Evolutionary conservation across 2,888 invertebrate species (phyloP).

Genomic region (Drosophila atroscutellata): DNA sequence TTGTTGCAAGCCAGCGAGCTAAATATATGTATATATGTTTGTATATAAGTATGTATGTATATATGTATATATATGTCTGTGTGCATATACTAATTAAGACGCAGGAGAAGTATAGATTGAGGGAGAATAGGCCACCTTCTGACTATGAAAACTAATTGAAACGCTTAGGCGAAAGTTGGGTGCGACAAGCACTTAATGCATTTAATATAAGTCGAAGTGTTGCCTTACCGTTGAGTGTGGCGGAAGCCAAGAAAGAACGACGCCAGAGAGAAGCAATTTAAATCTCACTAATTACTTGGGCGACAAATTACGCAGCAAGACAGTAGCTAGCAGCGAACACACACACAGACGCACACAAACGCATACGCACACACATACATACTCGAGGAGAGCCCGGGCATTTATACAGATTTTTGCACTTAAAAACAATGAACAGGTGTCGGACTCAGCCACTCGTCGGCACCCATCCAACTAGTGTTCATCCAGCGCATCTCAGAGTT

Average conservation of each 20-base stretch:
- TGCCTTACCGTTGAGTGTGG: conserved; percentile 48
- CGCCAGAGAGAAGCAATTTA: conserved; percentile 80
- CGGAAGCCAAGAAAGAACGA: conserved; percentile 26
- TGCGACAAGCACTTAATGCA: conserved; percentile 80
- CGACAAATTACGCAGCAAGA: conserved; percentile 81
- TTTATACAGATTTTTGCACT: conserved; percentile 48
- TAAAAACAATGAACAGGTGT: conserved; percentile 54
- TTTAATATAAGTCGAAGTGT: conserved; percentile 71
- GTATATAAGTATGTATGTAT: background rate
- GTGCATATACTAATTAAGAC: conserved; percentile 56
- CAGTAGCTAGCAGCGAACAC: conserved; percentile 34
- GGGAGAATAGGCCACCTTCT: conserved; percentile 25
- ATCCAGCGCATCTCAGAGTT: background rate
- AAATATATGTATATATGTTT: background rate
- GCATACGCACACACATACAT: conserved; percentile 12
- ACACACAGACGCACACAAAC: conserved; percentile 7
- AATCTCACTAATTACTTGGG: conserved; percentile 84
- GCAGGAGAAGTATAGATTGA: conserved; percentile 9
- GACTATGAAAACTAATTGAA: conserved; percentile 80
- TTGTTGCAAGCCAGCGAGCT: background rate
- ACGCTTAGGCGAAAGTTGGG: conserved; percentile 80
- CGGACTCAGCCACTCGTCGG: conserved; percentile 15
- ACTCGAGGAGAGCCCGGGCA: background rate
- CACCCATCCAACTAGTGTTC: conserved; percentile 2
- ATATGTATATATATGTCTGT: background rate